Conservation (phyloP, 2,797 vertebrate genomes). For the Characodon lateralis region DNA sequence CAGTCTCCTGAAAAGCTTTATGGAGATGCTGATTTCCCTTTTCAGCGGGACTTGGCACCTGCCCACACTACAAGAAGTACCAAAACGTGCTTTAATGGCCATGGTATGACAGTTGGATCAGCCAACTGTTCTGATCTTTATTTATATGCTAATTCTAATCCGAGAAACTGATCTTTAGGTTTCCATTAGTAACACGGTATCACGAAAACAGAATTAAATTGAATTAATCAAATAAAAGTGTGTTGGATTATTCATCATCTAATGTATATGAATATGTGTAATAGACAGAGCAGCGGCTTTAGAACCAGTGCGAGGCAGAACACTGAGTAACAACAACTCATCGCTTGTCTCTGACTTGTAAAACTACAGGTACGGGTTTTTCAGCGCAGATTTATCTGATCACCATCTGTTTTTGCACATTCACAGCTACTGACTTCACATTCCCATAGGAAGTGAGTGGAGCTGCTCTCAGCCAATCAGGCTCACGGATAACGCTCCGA, state of each 20-base stretch:
- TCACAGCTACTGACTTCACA: constrained; percentile 44
- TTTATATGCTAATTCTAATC: no score
- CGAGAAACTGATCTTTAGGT: no score
- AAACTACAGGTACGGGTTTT: background rate
- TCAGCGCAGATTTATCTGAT: background rate
- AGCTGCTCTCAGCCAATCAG: constrained; percentile 78
- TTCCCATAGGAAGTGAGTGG: constrained; percentile 75
- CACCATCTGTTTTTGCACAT: constrained; percentile 3
- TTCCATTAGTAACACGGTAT: no score
- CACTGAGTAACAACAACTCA: background rate
- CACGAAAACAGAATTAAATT: no score
- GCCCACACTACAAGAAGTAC: no score
- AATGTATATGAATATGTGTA: background rate
- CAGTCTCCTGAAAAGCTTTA: no score
- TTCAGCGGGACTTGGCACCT: no score
- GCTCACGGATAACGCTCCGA: constrained; percentile 71
- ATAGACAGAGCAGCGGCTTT: background rate
- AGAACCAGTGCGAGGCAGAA: background rate
- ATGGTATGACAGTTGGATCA: no score
- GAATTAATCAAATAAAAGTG: background rate
- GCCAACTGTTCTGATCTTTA: no score
- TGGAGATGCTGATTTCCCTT: no score
- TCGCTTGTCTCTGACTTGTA: background rate
- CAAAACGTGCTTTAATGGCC: no score
- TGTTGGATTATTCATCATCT: background rate